Conservation (phyloP, 2,888 invertebrate species). For the Lysandra bellargus region DNA sequence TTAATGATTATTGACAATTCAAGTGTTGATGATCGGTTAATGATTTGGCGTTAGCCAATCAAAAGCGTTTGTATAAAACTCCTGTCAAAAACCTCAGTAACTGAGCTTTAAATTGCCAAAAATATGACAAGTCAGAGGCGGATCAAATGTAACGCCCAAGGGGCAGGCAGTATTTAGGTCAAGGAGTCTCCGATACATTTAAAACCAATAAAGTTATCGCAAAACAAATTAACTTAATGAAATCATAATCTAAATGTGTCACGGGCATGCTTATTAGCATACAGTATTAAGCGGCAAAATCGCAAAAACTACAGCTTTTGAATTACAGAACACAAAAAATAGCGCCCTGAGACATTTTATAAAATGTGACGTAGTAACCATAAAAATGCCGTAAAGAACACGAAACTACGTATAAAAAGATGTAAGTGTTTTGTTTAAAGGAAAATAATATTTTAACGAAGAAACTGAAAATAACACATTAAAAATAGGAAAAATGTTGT, state of each 20-base stretch:
- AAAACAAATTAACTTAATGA: constrained; percentile 5
- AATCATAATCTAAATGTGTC: constrained; percentile 25
- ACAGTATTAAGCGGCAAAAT: not conserved
- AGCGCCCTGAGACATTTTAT: not conserved
- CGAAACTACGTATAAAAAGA: not conserved
- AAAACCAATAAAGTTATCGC: constrained; percentile 8
- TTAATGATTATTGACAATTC: too few species aligned
- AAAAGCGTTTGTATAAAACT: not conserved
- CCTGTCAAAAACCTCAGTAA: not conserved
- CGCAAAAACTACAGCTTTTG: not conserved
- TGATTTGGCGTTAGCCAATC: not conserved
- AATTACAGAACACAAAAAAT: not conserved
- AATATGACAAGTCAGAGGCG: not conserved
- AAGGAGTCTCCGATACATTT: constrained; percentile 1
- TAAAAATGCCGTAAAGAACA: not conserved
- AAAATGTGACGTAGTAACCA: not conserved
- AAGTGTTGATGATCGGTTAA: not conserved
- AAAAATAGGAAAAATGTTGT: not conserved
- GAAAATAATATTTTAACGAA: not conserved
- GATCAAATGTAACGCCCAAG: not conserved
- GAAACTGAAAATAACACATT: not conserved
- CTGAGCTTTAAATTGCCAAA: not conserved
- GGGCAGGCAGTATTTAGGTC: not conserved
- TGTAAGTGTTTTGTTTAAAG: too few species aligned
- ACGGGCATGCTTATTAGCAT: not conserved